Base-by-base conservation (phyloP, 2,797 vertebrate species). In the Tapera naevia region DNA sequence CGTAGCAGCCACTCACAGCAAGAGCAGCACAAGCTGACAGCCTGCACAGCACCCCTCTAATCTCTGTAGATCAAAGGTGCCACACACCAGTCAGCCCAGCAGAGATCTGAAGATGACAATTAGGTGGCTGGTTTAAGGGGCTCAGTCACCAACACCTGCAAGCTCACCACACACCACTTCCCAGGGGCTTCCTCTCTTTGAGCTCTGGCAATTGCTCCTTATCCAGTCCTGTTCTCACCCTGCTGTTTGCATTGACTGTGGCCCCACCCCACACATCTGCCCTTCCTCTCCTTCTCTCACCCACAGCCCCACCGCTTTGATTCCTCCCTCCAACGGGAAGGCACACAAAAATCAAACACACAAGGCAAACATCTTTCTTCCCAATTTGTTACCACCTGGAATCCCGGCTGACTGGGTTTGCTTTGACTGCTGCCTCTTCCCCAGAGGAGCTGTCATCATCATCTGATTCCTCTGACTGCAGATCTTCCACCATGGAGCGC, bases 361-460 rank as follows among this genome's bases (percentile, higher is more conserved):
- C 35, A 70, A 18, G 37, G 18, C 10, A 7, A 35, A 4, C 24
- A 27, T 11, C 39, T n/a, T n/a, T n/a, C 54, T 28, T 46, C 61
- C 2, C 6, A 50, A 35, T 74, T 91, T 86, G 93, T 78, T 46
- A 90, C 98, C 97, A 99, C 99, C 99, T 98, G 96, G 99, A 98
- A 92, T 99, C 99, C 9, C 99, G 97, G 94, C 98, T 99, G 62
- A 98, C 97, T 2, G 98, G 98, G 95, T 99, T 99, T 22, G 98
- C 98, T 97, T 99, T 99, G 70, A 98, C 97, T 2, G 99, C 97
- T 6, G 98, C 98, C 96, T 98, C 99, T 66, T 99, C 99, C 30
- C 99, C 99, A 0, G 99, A 99, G 75, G 99, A 99, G 95, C 99
- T 99, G 97, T 99, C 99, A 1, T 99, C 99, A 11, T 99, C 99